Evolutionary conservation across 2,113 vertebrate species (phyloP).

Genomic region (Cynopterus brachyotis): DNA sequence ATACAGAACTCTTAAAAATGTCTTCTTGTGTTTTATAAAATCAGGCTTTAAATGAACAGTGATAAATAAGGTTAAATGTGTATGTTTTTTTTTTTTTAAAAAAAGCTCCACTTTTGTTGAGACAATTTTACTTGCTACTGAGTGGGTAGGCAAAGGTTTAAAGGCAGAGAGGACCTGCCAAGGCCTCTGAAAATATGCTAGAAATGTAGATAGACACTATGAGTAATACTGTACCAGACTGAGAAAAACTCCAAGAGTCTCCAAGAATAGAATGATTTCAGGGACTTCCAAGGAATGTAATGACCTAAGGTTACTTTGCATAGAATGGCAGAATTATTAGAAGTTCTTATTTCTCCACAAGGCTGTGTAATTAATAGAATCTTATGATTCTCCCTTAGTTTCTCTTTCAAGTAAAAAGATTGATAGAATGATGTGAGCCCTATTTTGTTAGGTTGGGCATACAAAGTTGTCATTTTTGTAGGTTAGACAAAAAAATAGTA

Average conservation of each 20-base stretch:
- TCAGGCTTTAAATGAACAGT: slow-evolving; percentile 52
- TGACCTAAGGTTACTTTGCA: background rate
- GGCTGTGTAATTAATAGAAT: background rate
- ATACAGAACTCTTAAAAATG: slow-evolving; percentile 24
- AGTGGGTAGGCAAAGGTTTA: background rate
- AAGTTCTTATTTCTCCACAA: background rate
- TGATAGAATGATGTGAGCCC: background rate
- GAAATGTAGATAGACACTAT: background rate
- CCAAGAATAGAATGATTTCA: background rate
- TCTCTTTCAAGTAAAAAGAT: background rate
- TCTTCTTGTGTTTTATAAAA: slow-evolving; percentile 55
- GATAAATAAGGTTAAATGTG: slow-evolving; percentile 65
- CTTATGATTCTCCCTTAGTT: background rate
- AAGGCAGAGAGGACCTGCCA: background rate
- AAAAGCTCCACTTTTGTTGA: background rate
- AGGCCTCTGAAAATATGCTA: background rate
- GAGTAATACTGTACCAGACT: background rate
- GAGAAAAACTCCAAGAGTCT: background rate
- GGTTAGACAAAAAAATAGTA: background rate
- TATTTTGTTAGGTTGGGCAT: background rate
- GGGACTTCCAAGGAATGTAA: background rate
- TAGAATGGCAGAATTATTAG: background rate
- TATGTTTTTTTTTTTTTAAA: slow-evolving; percentile 6
- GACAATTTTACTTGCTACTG: background rate
- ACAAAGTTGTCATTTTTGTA: background rate